Percentiles rank a stretch among this genome's conserved stretches.
Evolutionary conservation across 2,888 invertebrate genomes (phyloP).

Genomic region (Ectemnius cavifrons): DNA sequence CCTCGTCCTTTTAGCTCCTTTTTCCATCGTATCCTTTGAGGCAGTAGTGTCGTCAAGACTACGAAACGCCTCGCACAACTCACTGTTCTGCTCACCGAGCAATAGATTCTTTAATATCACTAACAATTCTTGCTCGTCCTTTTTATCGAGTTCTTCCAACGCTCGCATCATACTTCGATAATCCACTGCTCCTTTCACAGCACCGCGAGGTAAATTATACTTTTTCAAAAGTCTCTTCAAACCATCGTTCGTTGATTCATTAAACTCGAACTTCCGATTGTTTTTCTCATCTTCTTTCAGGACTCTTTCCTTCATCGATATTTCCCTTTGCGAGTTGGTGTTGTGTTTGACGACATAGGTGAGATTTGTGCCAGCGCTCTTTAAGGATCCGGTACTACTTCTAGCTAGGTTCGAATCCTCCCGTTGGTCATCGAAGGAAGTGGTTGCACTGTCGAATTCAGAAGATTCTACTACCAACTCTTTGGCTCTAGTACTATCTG

Average conservation of each 20-base stretch:
- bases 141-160: constrained; percentile 27
- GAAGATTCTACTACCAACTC: neutral
- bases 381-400: constrained; percentile 35
- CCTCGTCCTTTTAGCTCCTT: constrained; percentile 7
- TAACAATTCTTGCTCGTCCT: constrained; percentile 33
- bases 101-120: constrained; percentile 34
- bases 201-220: no score
- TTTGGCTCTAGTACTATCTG: neutral
- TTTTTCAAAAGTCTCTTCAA: no score
- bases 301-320: no score
- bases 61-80: neutral
- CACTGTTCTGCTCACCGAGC: neutral
- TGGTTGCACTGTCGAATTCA: neutral
- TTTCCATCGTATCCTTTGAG: neutral
- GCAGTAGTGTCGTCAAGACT: neutral
- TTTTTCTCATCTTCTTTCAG: no score
- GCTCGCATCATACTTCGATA: neutral
- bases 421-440: neutral
- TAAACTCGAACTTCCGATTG: no score
- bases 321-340: no score
- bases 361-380: constrained; percentile 35
- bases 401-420: neutral
- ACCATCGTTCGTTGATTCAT: no score
- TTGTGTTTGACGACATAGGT: constrained; percentile 45
- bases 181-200: neutral